A percentile compares a stretch with the other conserved stretches of the same genome.
Evolutionary conservation across 2,113 vertebrate genomes (phyloP).

Genomic region (Mormoops blainvillei): DNA sequence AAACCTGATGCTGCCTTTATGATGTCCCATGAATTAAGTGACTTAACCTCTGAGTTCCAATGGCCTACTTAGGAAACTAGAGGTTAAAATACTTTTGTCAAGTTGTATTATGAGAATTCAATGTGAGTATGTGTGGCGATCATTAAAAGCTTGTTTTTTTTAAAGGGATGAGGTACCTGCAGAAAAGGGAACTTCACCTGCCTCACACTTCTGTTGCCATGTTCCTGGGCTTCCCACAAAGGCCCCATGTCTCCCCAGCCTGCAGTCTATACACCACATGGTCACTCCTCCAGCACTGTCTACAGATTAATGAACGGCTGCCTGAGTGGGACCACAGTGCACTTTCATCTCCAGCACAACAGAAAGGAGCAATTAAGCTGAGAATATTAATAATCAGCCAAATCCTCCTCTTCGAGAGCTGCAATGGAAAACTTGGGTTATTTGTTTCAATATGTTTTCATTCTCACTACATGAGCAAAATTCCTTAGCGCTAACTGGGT

Average conservation of each 20-base stretch:
- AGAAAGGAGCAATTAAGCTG: constrained; percentile 27
- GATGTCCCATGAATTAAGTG: neutral
- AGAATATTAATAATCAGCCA: constrained; percentile 52
- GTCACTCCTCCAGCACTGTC: neutral
- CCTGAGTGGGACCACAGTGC: constrained; percentile 8
- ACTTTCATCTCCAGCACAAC: constrained; percentile 48
- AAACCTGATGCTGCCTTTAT: neutral
- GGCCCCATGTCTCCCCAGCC: neutral
- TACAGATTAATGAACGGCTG: constrained; percentile 27
- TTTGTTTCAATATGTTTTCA: constrained; percentile 61
- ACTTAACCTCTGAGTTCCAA: neutral
- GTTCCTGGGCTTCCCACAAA: neutral
- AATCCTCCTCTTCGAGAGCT: constrained; percentile 35
- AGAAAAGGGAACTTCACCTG: neutral
- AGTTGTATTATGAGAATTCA: neutral
- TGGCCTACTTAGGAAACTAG: neutral
- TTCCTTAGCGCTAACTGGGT: constrained; percentile 44
- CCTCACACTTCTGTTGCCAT: neutral
- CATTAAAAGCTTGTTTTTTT: neutral
- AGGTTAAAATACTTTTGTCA: constrained; percentile 11
- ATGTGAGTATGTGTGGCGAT: neutral
- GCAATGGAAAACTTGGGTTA: constrained; percentile 47
- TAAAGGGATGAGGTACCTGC: neutral
- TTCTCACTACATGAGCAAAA: constrained; percentile 53
- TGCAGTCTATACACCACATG: neutral